Evolutionary conservation across 2,797 vertebrate genomes (phyloP).

Genomic region (Knipowitschia caucasica): DNA sequence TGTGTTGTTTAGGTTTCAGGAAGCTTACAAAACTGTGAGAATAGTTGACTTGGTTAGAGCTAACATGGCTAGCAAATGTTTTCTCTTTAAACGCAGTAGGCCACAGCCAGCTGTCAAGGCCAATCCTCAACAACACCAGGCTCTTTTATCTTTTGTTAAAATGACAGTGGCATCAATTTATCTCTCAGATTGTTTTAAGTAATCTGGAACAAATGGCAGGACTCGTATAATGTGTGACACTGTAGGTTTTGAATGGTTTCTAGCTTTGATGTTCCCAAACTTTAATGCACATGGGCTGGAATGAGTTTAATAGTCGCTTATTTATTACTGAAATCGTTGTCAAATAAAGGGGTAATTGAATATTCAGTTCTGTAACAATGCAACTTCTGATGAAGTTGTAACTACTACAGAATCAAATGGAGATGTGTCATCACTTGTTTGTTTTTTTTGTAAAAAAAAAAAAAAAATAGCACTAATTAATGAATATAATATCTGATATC

Average conservation of each 20-base stretch:
- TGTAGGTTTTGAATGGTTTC: constrained; percentile 17
- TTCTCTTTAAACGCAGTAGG: constrained; percentile 40
- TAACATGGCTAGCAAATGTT: constrained; percentile 50
- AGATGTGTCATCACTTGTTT: no score
- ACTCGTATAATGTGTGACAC: neutral
- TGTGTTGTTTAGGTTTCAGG: constrained; percentile 16
- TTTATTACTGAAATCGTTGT: no score
- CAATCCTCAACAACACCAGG: constrained; percentile 28
- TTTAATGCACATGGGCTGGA: no score
- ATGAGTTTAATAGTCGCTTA: no score
- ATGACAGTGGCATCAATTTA: neutral
- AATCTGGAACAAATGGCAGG: neutral
- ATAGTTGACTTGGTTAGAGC: constrained; percentile 31
- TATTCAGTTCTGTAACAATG: no score
- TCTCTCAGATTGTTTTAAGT: neutral
- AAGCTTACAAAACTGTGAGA: constrained; percentile 2
- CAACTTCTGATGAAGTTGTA: no score
- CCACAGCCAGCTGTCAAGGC: constrained; percentile 63
- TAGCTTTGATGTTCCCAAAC: neutral
- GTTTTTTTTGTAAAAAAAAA: no score
- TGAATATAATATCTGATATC: no score
- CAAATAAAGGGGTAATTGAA: no score
- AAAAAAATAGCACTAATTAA: no score
- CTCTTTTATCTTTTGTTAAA: neutral
- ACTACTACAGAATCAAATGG: no score